Evolutionary conservation across 2,888 invertebrate species (phyloP).

Genomic region (Sclerodermus sp.): DNA sequence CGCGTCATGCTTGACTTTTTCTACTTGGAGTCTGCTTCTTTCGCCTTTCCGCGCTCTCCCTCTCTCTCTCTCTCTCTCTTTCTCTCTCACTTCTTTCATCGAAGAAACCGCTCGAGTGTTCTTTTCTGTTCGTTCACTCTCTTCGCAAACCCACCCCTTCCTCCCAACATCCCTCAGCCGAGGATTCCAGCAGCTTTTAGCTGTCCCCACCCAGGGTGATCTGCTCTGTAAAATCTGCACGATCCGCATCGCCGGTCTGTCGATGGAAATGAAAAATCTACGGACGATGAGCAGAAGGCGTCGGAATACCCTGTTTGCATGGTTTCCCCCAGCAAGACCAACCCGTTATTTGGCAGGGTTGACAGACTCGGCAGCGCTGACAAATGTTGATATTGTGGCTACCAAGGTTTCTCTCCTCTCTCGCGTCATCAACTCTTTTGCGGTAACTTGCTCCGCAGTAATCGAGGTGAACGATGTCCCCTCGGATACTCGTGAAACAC

Average conservation of each 20-base stretch:
- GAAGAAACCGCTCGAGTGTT: no score
- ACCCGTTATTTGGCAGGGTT: no score
- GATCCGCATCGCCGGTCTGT: slow-evolving; percentile 21
- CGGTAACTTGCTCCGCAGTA: no score
- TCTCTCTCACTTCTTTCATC: neutral
- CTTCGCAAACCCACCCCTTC: slow-evolving; percentile 1
- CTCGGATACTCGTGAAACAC: no score
- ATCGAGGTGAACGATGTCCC: no score
- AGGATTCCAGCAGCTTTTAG: neutral
- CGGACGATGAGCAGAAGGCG: slow-evolving; percentile 19
- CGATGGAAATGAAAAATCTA: slow-evolving; percentile 27
- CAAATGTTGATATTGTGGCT: no score
- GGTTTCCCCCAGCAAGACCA: neutral
- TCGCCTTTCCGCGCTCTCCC: neutral
- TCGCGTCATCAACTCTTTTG: no score
- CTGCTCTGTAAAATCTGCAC: slow-evolving; percentile 7
- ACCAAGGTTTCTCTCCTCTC: no score
- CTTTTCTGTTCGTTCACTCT: neutral
- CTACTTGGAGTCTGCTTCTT: neutral
- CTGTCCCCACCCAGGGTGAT: neutral
- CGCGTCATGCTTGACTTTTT: slow-evolving; percentile 13
- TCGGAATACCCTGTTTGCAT: slow-evolving; percentile 5
- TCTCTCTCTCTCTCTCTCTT: neutral
- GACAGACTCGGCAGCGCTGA: no score
- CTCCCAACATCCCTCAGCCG: neutral